Percentiles rank a stretch among this genome's conserved stretches.
These are phyloP conservation scores for Ophion slaviceki DNA, from an alignment of 2,888 invertebrate genomes.

Conservation along the genomic window DNA sequence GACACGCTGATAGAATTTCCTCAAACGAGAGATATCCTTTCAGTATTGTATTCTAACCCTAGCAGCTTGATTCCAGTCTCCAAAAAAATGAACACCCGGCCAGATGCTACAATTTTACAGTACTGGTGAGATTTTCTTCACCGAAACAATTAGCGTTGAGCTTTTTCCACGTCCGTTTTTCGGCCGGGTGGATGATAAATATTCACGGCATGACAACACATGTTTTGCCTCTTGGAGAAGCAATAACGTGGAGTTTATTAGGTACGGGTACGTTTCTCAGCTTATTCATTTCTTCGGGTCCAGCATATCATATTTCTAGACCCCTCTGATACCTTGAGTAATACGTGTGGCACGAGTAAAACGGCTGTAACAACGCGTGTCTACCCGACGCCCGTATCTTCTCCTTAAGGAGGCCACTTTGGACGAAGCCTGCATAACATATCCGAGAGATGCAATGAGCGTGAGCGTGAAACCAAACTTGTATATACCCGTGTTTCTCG, in stretches of 20 bases:
- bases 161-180: background rate
- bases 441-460: slow-evolving; percentile 52
- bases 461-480: slow-evolving; percentile 56
- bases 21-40: too few relatives aligned
- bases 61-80: too few relatives aligned
- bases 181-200: background rate
- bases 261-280: background rate
- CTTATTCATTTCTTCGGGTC: background rate
- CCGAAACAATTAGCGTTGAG: background rate
- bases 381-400: slow-evolving; percentile 54
- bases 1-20: too few relatives aligned
- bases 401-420: slow-evolving; percentile 58
- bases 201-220: background rate
- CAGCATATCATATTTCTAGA: slow-evolving; percentile 16
- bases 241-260: background rate
- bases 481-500: slow-evolving; percentile 59
- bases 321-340: slow-evolving; percentile 12
- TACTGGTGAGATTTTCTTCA: background rate
- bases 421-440: slow-evolving; percentile 56
- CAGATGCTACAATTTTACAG: background rate
- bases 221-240: background rate
- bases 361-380: slow-evolving; percentile 41
- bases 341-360: slow-evolving; percentile 25
- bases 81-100: too few relatives aligned
- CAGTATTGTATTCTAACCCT: too few relatives aligned